Evolutionary conservation across 2,888 invertebrate species (phyloP), one percentile per base, ranked within the genome.

Genomic region (Sphinx pinastri): DNA sequence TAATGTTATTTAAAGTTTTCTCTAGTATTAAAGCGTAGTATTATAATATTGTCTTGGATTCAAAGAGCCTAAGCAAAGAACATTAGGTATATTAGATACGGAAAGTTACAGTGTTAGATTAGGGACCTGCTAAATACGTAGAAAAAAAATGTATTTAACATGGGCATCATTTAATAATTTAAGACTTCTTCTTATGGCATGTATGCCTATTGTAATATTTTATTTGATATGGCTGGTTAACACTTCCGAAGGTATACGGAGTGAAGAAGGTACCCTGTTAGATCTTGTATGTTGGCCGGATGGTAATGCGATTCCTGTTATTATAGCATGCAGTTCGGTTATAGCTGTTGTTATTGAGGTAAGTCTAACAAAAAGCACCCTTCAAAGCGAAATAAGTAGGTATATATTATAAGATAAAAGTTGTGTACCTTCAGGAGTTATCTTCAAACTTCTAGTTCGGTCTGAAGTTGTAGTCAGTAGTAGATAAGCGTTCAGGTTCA

Each of bases 211-310:
- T 7, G 85, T 93, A 25, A 91, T 94, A 77, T 94, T 94, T 78
- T 93, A 93, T 76, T 75, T 94, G 55, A 90, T 93, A 76, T 93
- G 93, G 93, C 77, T 94, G 67, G 85, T 93, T 0, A 94, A 93
- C 73, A 92, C 92, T 16, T 93, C 93, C 10, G 93, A 93, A 81
- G 82, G 82, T n/a, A 91, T 94, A 72, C 84, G 93, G 16, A 92
- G 90, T 72, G 93, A 94, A 79, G 93, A 94, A 79, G 93, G 93
- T 16, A 86, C 90, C 8, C 78, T 94, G 63, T 74, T 94, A 68
- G 93, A 94, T 71, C 84, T 94, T 1, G 89, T 94, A 3, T 93
- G 93, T 73, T 94, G 93, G 93, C 93, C 93, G 14, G 93, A 94
- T 74, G 93, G 93, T 14, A 94, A 93, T 71, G 93, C 92, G 12